phyloP scores from a whole-genome alignment of 2,888 invertebrate genomes.

The Drosophila peninsularis region DNA sequence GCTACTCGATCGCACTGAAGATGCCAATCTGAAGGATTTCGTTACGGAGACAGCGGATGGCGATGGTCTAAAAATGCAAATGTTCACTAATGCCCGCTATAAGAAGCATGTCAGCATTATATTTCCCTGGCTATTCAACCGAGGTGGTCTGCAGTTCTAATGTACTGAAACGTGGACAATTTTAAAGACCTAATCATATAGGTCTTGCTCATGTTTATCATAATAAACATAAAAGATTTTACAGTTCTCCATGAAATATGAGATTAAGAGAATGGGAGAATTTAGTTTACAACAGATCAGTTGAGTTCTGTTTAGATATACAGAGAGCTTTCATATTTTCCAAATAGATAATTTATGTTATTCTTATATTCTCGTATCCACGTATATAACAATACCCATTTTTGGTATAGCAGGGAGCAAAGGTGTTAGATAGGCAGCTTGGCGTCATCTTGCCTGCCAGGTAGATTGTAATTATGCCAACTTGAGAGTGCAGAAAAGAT shows the following conservation, averaged over 20 bases:
- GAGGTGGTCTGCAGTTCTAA: conserved; percentile 44
- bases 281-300: not conserved
- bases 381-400: not conserved
- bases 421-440: no score
- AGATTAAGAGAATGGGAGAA: not conserved
- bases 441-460: not conserved
- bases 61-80: conserved; percentile 42
- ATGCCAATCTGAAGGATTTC: conserved; percentile 55
- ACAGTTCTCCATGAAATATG: no score
- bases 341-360: not conserved
- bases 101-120: conserved; percentile 65
- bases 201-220: not conserved
- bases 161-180: not conserved
- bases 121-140: conserved; percentile 73
- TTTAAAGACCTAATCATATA: not conserved
- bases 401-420: no score
- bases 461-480: not conserved
- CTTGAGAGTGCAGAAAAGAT: not conserved
- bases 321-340: not conserved
- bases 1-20: conserved; percentile 36
- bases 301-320: not conserved
- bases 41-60: conserved; percentile 50
- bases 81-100: conserved; percentile 66
- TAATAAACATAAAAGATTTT: no score
- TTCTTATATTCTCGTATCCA: no score